These are phyloP conservation scores for Acanthurus tractus DNA, from an alignment of 2,797 vertebrate genomes.

Conservation along the genomic window DNA sequence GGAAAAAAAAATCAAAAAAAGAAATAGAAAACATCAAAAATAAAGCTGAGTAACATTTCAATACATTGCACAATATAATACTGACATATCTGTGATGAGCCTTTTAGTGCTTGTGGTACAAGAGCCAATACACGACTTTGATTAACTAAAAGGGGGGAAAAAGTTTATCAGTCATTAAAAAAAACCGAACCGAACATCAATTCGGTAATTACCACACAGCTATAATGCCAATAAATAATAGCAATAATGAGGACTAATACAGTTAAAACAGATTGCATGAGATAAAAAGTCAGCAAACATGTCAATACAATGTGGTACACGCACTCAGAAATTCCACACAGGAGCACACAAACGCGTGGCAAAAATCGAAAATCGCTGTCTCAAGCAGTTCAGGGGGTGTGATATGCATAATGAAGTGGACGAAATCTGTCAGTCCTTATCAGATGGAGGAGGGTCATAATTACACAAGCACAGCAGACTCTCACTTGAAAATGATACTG, in stretches of 20 bases:
- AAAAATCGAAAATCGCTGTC: not conserved
- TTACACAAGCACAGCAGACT: not conserved
- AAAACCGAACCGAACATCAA: slow-evolving; percentile 59
- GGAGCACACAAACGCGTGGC: slow-evolving; percentile 10
- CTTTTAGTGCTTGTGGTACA: slow-evolving; percentile 59
- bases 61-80: slow-evolving; percentile 82
- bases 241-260: slow-evolving; percentile 62
- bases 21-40: slow-evolving; percentile 44
- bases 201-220: slow-evolving; percentile 58
- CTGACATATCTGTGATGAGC: slow-evolving; percentile 66
- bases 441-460: slow-evolving; percentile 1
- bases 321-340: slow-evolving; percentile 34
- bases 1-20: not conserved
- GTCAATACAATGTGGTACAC: slow-evolving; percentile 51
- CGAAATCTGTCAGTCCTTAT: slow-evolving; percentile 35
- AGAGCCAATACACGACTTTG: slow-evolving; percentile 53
- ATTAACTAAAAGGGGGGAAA: slow-evolving; percentile 40
- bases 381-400: not conserved
- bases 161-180: slow-evolving; percentile 43
- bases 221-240: slow-evolving; percentile 82
- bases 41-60: slow-evolving; percentile 82
- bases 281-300: slow-evolving; percentile 50
- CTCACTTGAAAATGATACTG: slow-evolving; percentile 36
- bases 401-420: slow-evolving; percentile 29
- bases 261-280: slow-evolving; percentile 59